These are phyloP conservation scores for Harpagus bidentatus DNA, from an alignment of 2,113 vertebrate species.

Conservation along the genomic window DNA sequence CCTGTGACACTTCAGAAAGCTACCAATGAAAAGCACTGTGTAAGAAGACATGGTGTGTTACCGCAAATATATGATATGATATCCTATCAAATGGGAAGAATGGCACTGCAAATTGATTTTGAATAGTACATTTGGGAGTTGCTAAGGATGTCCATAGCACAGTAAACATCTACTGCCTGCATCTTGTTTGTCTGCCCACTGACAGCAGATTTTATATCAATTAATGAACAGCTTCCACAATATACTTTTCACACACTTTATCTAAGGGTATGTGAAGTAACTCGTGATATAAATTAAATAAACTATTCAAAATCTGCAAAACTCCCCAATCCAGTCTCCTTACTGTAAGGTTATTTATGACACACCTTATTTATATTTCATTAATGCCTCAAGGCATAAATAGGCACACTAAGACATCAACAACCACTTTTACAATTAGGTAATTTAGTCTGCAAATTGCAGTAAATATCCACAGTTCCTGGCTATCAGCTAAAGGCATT, in stretches of 20 bases:
- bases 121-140: neutral
- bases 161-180: neutral
- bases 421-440: neutral
- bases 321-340: neutral
- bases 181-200: neutral
- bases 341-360: neutral
- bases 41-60: neutral
- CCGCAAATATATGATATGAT: neutral
- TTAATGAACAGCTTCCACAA: neutral
- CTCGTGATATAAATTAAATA: neutral
- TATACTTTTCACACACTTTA: neutral
- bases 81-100: neutral
- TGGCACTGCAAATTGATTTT: neutral
- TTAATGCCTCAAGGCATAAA: neutral
- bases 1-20: neutral
- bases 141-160: neutral
- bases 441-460: slow-evolving; percentile 5
- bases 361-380: neutral
- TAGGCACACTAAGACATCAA: neutral
- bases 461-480: neutral
- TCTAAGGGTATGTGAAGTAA: neutral
- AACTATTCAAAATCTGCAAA: neutral
- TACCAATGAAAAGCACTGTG: neutral
- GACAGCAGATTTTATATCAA: neutral
- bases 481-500: neutral